These are phyloP conservation scores for Falco columbarius DNA, from an alignment of 2,797 vertebrate genomes.

Conservation along the genomic window DNA sequence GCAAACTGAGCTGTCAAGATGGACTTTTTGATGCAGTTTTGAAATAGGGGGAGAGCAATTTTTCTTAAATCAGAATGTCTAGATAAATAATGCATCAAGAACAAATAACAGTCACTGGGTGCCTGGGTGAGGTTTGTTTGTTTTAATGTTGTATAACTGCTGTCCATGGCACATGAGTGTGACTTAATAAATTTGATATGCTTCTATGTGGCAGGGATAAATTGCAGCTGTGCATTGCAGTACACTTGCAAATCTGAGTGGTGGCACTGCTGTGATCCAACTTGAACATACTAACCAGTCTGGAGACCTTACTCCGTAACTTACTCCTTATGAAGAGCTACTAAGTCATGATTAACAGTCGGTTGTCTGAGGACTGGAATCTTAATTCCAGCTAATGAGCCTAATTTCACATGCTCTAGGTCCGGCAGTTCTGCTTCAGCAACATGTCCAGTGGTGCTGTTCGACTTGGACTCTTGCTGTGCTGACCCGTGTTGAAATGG, in stretches of 20 bases:
- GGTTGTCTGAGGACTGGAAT: not conserved
- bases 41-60: not conserved
- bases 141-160: not conserved
- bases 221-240: not conserved
- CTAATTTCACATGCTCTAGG: not conserved
- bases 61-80: not conserved
- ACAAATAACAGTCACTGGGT: not conserved
- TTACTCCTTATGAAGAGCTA: not conserved
- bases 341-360: not conserved
- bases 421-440: not conserved
- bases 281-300: not conserved
- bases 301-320: not conserved
- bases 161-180: not conserved
- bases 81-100: not conserved
- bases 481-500: not conserved
- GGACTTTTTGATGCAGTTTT: not conserved
- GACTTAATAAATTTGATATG: not conserved
- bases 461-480: not conserved
- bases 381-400: not conserved
- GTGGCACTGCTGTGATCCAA: not conserved
- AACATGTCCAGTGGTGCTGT: not conserved
- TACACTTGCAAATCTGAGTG: not conserved
- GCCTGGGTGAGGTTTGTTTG: not conserved
- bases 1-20: not conserved
- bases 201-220: not conserved